These are phyloP conservation scores for Penaeus indicus DNA, from an alignment of 1,140 invertebrate genomes.

Conservation along the genomic window DNA sequence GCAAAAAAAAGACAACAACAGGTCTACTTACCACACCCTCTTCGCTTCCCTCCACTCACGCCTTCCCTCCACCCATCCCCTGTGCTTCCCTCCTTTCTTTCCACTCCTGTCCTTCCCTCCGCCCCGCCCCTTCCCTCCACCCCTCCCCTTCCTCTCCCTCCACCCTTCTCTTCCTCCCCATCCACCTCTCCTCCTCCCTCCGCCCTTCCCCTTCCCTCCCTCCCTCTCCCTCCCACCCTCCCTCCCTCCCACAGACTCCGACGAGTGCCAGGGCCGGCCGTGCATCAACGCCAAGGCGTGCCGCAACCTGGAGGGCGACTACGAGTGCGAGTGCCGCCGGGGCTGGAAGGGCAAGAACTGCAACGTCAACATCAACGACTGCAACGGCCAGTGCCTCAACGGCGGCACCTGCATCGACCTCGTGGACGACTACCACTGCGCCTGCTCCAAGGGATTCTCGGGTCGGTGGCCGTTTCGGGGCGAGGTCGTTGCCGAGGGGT, in stretches of 20 bases:
- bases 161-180: not conserved
- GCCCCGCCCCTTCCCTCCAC: not conserved
- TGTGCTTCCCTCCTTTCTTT: not conserved
- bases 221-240: constrained; percentile 79
- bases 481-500: not conserved
- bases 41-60: not conserved
- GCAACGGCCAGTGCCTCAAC: constrained; percentile 80
- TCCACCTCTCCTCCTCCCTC: not conserved
- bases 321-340: constrained; percentile 89
- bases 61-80: not conserved
- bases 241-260: constrained; percentile 73
- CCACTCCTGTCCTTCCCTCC: not conserved
- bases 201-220: constrained; percentile 73
- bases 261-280: constrained; percentile 72
- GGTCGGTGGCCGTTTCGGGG: constrained; percentile 70
- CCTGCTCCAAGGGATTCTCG: constrained; percentile 84
- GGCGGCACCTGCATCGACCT: constrained; percentile 74
- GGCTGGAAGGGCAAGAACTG: constrained; percentile 93
- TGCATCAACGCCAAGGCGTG: constrained; percentile 88
- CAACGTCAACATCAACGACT: constrained; percentile 78
- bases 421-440: constrained; percentile 75
- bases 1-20: too few relatives aligned
- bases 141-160: not conserved
- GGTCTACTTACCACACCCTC: not conserved
- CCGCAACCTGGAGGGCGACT: constrained; percentile 83